These are phyloP conservation scores for Aegotheles bennettii DNA, from an alignment of 2,113 vertebrate species.

Conservation along the genomic window DNA sequence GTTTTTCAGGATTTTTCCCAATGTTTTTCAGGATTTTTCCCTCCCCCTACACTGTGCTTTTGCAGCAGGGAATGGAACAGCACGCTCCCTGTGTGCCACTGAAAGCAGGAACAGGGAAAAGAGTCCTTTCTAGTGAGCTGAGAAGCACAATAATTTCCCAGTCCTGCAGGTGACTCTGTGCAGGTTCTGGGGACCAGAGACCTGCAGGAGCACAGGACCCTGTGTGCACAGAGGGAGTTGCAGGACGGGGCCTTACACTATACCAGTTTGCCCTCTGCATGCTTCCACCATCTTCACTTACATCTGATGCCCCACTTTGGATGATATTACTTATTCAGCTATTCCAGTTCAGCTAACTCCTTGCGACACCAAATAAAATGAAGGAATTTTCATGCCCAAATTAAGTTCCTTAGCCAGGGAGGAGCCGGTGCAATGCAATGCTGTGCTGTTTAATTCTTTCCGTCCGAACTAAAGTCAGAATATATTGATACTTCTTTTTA, in stretches of 20 bases:
- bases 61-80: not conserved
- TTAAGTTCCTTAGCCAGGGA: not conserved
- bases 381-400: not conserved
- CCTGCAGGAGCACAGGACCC: no score
- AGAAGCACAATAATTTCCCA: slow-evolving; percentile 37
- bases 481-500: not conserved
- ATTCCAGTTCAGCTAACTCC: not conserved
- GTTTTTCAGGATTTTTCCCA: not conserved
- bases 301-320: not conserved
- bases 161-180: not conserved
- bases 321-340: not conserved
- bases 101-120: not conserved
- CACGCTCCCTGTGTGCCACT: not conserved
- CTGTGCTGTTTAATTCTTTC: not conserved
- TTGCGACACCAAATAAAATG: not conserved
- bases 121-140: not conserved
- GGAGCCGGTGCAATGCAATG: not conserved
- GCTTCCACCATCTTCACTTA: not conserved
- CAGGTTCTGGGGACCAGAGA: not conserved
- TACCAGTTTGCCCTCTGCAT: not conserved
- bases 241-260: not conserved
- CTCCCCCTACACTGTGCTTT: not conserved
- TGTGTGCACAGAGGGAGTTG: not conserved
- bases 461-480: not conserved
- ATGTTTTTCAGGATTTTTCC: not conserved